Percentiles rank a stretch among this genome's conserved stretches.
These are phyloP conservation scores for Phataginus tetradactyla DNA, from an alignment of 2,797 vertebrate genomes.

Conservation along the genomic window DNA sequence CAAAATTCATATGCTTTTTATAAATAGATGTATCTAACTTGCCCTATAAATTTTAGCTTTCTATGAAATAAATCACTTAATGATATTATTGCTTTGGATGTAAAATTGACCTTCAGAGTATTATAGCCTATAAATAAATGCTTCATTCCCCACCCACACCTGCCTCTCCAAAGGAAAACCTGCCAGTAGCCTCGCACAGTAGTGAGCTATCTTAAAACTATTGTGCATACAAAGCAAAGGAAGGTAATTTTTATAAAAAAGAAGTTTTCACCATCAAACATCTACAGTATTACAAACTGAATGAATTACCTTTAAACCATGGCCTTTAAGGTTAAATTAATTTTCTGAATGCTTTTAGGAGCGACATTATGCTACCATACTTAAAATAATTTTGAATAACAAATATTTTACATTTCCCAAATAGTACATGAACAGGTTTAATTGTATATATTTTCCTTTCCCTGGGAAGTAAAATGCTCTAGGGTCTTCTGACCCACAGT, in stretches of 20 bases:
- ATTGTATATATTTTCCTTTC: neutral
- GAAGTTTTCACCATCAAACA: slow-evolving; percentile 19
- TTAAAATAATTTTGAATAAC: slow-evolving; percentile 61
- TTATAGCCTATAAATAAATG: slow-evolving; percentile 24
- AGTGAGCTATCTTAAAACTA: slow-evolving; percentile 33
- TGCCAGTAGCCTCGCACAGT: slow-evolving; percentile 70
- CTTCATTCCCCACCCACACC: neutral
- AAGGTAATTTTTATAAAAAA: neutral
- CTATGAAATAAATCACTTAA: slow-evolving; percentile 31
- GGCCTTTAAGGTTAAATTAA: neutral
- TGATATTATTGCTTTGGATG: slow-evolving; percentile 46
- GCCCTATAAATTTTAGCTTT: slow-evolving; percentile 60
- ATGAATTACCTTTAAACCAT: slow-evolving; percentile 40
- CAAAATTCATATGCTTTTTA: slow-evolving; percentile 38
- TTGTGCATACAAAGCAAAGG: neutral
- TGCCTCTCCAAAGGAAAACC: neutral
- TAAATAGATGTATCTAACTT: slow-evolving; percentile 54
- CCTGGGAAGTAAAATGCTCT: slow-evolving; percentile 30
- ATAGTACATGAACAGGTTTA: slow-evolving; percentile 24
- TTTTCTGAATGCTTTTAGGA: slow-evolving; percentile 23
- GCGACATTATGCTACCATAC: neutral
- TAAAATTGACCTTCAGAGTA: slow-evolving; percentile 50
- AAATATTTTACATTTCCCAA: slow-evolving; percentile 52
- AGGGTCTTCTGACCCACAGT: slow-evolving; percentile 12
- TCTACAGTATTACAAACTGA: neutral